Percentiles rank a stretch among this genome's conserved stretches.
Conservation (phyloP, 2,113 vertebrate genomes). For the Apistogramma diplotaenia region DNA sequence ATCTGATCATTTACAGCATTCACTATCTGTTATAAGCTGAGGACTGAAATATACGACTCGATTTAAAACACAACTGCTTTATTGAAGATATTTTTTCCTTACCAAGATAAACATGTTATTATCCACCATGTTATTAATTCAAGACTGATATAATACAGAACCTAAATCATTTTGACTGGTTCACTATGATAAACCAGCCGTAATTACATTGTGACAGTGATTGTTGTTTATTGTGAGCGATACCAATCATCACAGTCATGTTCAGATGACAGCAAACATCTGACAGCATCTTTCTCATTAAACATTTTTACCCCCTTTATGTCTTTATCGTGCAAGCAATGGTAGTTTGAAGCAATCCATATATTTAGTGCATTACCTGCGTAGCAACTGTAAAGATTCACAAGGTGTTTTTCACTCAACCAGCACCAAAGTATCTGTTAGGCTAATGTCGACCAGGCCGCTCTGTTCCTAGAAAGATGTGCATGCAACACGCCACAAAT, state of each 20-base stretch:
- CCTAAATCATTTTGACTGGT: not conserved
- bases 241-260: not conserved
- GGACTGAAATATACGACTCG: too few relatives aligned
- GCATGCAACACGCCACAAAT: not conserved
- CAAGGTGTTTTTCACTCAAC: not conserved
- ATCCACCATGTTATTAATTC: too few relatives aligned
- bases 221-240: not conserved
- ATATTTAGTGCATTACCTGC: not conserved
- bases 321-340: not conserved
- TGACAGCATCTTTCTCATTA: not conserved
- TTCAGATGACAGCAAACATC: not conserved
- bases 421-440: not conserved
- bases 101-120: not conserved
- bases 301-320: not conserved
- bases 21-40: too few relatives aligned
- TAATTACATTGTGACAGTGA: not conserved
- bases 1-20: too few relatives aligned
- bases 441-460: not conserved
- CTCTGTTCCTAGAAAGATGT: not conserved
- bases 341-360: not conserved
- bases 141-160: not conserved
- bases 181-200: not conserved
- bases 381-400: not conserved
- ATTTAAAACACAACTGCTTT: not conserved
- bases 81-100: not conserved